Evolutionary conservation across 64 coral and sea anemone genomes (phyloP), one percentile per base, ranked within the genome.

Genomic region (Dendrophyllia cribrosa): DNA sequence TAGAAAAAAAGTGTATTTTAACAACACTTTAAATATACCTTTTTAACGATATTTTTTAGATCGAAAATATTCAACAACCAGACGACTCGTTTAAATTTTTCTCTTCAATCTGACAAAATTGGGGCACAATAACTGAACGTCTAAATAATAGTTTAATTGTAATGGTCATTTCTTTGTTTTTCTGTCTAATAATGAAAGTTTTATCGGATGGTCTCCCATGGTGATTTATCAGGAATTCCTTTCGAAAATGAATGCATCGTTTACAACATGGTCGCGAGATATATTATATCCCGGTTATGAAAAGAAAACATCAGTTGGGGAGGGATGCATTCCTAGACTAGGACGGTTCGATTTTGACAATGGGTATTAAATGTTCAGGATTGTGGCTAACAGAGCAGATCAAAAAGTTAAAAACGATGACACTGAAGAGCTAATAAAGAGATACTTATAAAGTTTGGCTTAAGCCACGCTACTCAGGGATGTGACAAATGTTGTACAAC

Each of bases 321-420:
- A 13, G 50, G 16, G 72, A 48, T 43, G 72, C 44, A 19, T 20
- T 34, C 53, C 7, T 7, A 7, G 12, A 56, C 7, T 12, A 12
- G 7, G 12, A 9, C 7, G 5, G 12, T 56, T 7, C 12, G 53
- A 4, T 56, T 12, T 1, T 7, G 12, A 56, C 12, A 12, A 56
- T 7, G 12, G 53, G 4, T 48, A 5, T 17, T 14, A 75, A 51
- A 43, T 9, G 44, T 20, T 68, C 45, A 84, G 20, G 61, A 50
- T 63, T 51, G 19, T 68, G 80, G 62, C 80, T 84, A 50, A 84
- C 62, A 67, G 50, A 83, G 43, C 44, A 83, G 61, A 83, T 83
- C 80, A 83, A 83, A 83, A 84, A 84, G 80, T 68, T 84, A 84
- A 84, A 25, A 63, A 44, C 62, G 22, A 49, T 22, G 44, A 68